These are phyloP conservation scores for Montipora cactus DNA, from an alignment of 64 coral and sea anemone genomes.

Conservation along the genomic window DNA sequence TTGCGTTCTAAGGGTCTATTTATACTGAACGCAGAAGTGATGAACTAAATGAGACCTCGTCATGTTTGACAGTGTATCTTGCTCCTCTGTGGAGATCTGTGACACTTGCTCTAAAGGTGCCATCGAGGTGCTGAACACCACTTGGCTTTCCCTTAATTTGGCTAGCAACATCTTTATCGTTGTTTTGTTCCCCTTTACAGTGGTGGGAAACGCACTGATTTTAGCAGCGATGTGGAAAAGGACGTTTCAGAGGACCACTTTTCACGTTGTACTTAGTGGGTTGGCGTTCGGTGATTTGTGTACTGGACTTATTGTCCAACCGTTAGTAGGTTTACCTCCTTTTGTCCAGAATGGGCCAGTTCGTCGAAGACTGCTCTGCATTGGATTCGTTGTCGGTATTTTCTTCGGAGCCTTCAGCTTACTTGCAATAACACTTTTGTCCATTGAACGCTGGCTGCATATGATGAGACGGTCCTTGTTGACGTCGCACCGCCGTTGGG, in stretches of 20 bases:
- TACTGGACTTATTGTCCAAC: neutral
- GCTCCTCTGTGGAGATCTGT: too few relatives aligned
- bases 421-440: constrained; percentile 2
- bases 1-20: too few relatives aligned
- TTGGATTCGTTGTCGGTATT: neutral
- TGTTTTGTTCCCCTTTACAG: neutral
- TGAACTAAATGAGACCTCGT: too few relatives aligned
- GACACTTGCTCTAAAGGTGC: too few relatives aligned
- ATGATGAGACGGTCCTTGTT: neutral
- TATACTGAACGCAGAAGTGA: too few relatives aligned
- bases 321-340: neutral
- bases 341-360: neutral
- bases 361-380: neutral
- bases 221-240: constrained; percentile 17
- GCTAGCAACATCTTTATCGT: neutral
- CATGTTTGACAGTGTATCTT: too few relatives aligned
- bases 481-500: neutral
- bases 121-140: neutral
- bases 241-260: neutral
- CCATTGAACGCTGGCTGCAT: constrained; percentile 34
- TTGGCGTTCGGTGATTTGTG: constrained; percentile 10
- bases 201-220: constrained; percentile 24
- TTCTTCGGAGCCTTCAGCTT: neutral
- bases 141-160: neutral
- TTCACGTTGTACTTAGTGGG: neutral